Evolutionary conservation across 92 coral and sea anemone species (phyloP), one percentile per base, ranked within the genome.

Genomic region (Palythoa caribaeorum): DNA sequence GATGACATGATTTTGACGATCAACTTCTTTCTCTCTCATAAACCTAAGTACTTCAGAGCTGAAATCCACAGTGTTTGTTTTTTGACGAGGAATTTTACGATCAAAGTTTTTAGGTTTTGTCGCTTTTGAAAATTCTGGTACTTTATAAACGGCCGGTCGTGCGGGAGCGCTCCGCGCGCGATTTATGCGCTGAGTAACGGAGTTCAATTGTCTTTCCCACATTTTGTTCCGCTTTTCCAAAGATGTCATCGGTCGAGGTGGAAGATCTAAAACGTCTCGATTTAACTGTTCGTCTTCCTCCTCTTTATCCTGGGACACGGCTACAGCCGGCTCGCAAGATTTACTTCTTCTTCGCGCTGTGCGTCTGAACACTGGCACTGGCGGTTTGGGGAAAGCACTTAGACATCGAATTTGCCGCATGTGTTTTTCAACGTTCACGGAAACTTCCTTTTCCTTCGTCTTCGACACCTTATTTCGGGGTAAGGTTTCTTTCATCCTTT

Each of bases 91-190:
- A 71, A 47, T 8, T 78, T 69, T 70, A 7, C 78, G 88, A 44
- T 70, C 80, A 62, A 55, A 35, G 28, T 76, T 73, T 16, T 13
- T 70, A 17, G 84, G 48, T 74, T 69, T 81, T 1, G 44, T 60
- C 51, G 85, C 14, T 15, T 37, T 76, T 15, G 89, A 90, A 54
- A 94, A 92, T 68, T 95, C 98, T 16, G 98, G 96, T 28, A 95
- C 94, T 52, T 71, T 92, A 52, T 77, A 93, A 39, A 87, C 88
- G 3, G 90, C 79, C 17, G 96, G 84, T 74, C 91, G 90, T 1
- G 97, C 89, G 4, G 99, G 99, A 1, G 99, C 99, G 73, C 98
- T 97, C 5, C 98, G 92, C 9, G 98, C 96, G 38, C 99, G 89
- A 62, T 97, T 94, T 20, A 97, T 86, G 55, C 96, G 88, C 72